phyloP scores from a whole-genome alignment of 1,140 invertebrate species.

The Oryctes rhinoceros region DNA sequence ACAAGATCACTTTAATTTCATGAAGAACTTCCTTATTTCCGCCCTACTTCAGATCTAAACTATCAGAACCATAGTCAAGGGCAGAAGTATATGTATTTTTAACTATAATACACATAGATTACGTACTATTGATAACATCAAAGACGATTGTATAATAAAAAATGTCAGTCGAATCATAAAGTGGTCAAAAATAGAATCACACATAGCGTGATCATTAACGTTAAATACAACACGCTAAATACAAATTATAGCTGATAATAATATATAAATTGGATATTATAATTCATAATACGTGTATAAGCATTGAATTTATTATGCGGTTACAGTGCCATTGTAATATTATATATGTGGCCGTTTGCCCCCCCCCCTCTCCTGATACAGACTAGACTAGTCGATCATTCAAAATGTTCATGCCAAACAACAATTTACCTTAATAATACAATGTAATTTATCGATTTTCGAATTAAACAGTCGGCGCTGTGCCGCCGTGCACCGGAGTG shows the following conservation, averaged over 20 bases:
- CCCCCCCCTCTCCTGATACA: neutral
- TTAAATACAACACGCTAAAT: slow-evolving; percentile 5
- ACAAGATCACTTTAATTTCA: no score
- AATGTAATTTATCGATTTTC: slow-evolving; percentile 15
- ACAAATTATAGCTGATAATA: neutral
- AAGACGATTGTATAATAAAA: no score
- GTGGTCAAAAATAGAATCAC: neutral
- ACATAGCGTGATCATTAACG: neutral
- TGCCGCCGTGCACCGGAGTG: neutral
- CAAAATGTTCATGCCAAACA: slow-evolving; percentile 15
- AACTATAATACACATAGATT: no score
- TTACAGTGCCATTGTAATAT: neutral
- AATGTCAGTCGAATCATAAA: no score
- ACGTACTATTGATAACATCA: no score
- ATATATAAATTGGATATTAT: slow-evolving; percentile 7
- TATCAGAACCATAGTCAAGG: no score
- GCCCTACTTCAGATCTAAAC: no score
- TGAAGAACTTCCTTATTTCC: no score
- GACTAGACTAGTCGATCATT: neutral
- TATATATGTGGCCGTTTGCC: neutral
- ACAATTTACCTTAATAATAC: slow-evolving; percentile 7
- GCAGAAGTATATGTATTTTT: no score
- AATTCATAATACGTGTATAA: slow-evolving; percentile 1
- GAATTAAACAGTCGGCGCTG: neutral
- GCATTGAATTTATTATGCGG: slow-evolving; percentile 6